phyloP scores from a whole-genome alignment of 2,888 invertebrate species.

The Ormyrus thymus region DNA sequence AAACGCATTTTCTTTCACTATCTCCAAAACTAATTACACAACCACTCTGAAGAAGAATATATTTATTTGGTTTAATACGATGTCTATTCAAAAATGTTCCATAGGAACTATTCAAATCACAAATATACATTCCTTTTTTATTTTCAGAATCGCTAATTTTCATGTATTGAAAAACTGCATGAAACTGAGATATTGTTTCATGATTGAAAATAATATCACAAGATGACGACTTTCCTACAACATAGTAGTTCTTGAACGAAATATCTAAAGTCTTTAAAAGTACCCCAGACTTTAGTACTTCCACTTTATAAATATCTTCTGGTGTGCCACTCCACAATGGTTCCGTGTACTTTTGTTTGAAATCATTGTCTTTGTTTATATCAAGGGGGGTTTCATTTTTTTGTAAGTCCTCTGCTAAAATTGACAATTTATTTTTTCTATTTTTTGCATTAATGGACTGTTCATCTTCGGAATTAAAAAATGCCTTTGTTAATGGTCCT shows the following conservation, averaged over 20 bases:
- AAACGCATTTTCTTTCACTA: constrained; percentile 87
- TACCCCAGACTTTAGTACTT: constrained; percentile 91
- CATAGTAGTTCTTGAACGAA: constrained; percentile 82
- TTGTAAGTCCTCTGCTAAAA: background rate
- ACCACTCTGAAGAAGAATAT: constrained; percentile 87
- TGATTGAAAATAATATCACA: constrained; percentile 93
- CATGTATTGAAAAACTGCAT: constrained; percentile 93
- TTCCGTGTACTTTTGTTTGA: constrained; percentile 82
- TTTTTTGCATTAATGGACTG: background rate
- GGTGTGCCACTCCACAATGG: constrained; percentile 87
- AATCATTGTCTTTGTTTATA: constrained; percentile 69
- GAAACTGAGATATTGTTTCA: constrained; percentile 94
- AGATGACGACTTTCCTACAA: constrained; percentile 87
- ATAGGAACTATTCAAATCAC: constrained; percentile 94
- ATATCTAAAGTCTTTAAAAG: constrained; percentile 86
- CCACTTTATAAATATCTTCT: constrained; percentile 81
- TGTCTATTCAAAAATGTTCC: constrained; percentile 94
- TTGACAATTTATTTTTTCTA: background rate
- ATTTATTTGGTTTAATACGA: constrained; percentile 83
- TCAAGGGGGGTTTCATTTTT: constrained; percentile 28
- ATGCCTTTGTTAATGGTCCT: constrained; percentile 29
- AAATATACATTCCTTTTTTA: constrained; percentile 89
- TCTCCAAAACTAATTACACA: constrained; percentile 94
- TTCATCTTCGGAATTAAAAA: constrained; percentile 12
- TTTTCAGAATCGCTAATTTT: constrained; percentile 76